Evolutionary conservation across 2,797 vertebrate genomes (phyloP).

Genomic region (Emydoidea blandingii): DNA sequence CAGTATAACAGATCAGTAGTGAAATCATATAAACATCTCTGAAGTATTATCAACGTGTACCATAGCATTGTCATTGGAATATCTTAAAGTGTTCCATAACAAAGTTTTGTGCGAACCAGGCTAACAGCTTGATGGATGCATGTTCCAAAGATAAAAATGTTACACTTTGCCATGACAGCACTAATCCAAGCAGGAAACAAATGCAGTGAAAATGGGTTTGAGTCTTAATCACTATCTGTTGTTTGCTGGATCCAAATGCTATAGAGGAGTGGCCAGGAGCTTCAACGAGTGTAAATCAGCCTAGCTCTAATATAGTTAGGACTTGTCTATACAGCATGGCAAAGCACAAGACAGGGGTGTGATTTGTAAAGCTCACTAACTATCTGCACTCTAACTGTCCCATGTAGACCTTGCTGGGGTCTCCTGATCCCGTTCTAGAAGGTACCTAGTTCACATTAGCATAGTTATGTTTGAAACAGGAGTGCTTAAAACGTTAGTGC

Average conservation of each 20-base stretch:
- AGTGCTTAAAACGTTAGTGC: neutral
- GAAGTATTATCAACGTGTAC: accelerated
- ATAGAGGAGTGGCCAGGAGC: neutral
- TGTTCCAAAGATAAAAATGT: neutral
- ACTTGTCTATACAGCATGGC: neutral
- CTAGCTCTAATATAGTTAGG: neutral
- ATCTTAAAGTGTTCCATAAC: neutral
- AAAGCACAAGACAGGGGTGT: neutral
- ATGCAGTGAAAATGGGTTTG: neutral
- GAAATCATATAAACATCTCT: neutral
- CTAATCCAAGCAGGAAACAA: neutral
- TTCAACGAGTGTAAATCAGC: neutral
- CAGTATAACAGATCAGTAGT: no score
- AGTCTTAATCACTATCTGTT: neutral
- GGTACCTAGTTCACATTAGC: neutral
- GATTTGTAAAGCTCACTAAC: neutral
- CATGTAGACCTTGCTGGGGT: neutral
- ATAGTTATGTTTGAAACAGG: neutral
- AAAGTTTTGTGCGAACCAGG: neutral
- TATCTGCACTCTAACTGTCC: neutral
- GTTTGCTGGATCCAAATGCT: neutral
- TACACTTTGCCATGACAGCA: neutral
- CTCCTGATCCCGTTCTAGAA: neutral
- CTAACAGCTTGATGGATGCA: neutral
- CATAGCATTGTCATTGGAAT: neutral